These are phyloP conservation scores for Thera obeliscata DNA, from an alignment of 2,888 invertebrate species.

Conservation along the genomic window DNA sequence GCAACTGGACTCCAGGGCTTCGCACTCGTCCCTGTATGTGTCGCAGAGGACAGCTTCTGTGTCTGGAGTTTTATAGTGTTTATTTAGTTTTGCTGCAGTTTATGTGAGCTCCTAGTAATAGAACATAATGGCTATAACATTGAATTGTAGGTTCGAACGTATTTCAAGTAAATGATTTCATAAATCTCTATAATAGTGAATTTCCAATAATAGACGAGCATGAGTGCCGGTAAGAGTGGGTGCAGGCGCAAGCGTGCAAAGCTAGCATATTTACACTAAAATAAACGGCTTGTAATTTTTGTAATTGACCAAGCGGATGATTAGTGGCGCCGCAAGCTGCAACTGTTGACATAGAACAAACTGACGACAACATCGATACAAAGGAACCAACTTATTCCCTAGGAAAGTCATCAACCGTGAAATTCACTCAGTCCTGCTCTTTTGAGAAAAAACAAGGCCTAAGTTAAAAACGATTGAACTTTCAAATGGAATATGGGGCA, in stretches of 20 bases:
- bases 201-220: slow-evolving; percentile 22
- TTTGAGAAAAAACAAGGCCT: background rate
- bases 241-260: slow-evolving; percentile 41
- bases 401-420: slow-evolving; percentile 5
- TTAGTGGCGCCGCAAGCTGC: slow-evolving; percentile 24
- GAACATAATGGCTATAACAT: background rate
- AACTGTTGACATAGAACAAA: slow-evolving; percentile 21
- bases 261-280: slow-evolving; percentile 20
- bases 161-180: background rate
- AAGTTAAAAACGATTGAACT: slow-evolving; percentile 3
- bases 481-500: slow-evolving; percentile 14
- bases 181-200: too few species aligned
- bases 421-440: background rate
- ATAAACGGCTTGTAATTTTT: slow-evolving; percentile 1
- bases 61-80: background rate
- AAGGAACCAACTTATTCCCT: slow-evolving; percentile 18
- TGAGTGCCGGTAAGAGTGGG: slow-evolving; percentile 32
- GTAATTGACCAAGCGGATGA: slow-evolving; percentile 14
- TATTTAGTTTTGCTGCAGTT: background rate
- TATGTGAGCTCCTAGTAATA: background rate
- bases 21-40: slow-evolving; percentile 85
- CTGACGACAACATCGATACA: slow-evolving; percentile 24
- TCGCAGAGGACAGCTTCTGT: slow-evolving; percentile 75
- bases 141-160: background rate
- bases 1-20: slow-evolving; percentile 83